Base-by-base conservation (phyloP, 2,113 vertebrate species). In the Ibidorhyncha struthersii region DNA sequence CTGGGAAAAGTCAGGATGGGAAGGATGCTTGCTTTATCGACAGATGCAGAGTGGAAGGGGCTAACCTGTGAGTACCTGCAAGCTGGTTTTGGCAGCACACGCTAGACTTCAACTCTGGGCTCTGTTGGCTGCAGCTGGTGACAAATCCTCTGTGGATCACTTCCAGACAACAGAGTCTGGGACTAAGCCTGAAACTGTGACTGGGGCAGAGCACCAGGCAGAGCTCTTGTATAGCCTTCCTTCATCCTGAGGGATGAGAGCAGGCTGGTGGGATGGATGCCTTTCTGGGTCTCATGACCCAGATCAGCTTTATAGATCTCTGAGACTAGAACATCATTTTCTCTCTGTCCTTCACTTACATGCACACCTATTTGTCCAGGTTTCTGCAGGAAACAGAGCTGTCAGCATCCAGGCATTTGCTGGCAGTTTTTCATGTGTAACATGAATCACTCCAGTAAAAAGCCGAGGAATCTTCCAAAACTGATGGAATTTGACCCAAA, bases 1-100 rank as follows among this genome's bases (percentile, higher is more conserved):
- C 80, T 82, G 88, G 86, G 90, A 89, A 93, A 96, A 97, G 96
- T 87, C 92, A 93, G 63, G 61, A 77, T 12, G 77, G 82, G 83
- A 80, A 95, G 86, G 80, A 92, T 27, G 89, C 49, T 89, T 0
- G 0, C 58, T 53, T 95, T 96, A 94, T 70, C 89, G 94, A 87
- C 90, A 94, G 90, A 62, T 38, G 70, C 90, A 72, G 93, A 70
- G 53, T 9, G 36, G 91, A 96, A 91, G 63, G 74, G 88, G 69
- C 80, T 81, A 83, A 76, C 58, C 71, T 26, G n/a, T 10, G 59
- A 87, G 78, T 55, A 83, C 36, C 86, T 49, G 40, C 26, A 40
- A 32, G 77, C 43, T 72, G 77, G 25, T 55, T 95, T 74, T 65
- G 86, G 81, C 70, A 96, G 89, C 69, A 71, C 86, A 86, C 0